Conservation (phyloP, 2,888 invertebrate genomes). For the Acanthosepion lycidas region DNA sequence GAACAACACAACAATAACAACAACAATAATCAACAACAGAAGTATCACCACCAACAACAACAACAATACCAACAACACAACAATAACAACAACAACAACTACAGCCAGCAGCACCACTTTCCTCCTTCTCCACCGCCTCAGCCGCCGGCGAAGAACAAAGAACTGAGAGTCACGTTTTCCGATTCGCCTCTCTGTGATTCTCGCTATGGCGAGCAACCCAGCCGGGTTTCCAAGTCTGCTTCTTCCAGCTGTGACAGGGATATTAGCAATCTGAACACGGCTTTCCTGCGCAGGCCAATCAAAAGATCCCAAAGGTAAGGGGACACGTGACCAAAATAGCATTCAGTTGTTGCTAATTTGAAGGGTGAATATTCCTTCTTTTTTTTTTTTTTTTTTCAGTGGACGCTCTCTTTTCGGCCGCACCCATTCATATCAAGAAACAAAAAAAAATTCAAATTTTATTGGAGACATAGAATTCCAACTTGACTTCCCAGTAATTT, state of each 20-base stretch:
- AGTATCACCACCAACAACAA: background rate
- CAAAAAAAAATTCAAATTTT: background rate
- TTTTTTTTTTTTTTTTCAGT: background rate
- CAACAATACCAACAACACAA: background rate
- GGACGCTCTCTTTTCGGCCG: background rate
- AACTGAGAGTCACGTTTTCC: background rate
- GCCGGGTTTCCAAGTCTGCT: background rate
- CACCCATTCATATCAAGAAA: background rate
- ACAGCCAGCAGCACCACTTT: background rate
- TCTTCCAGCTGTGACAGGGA: background rate
- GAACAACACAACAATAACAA: background rate
- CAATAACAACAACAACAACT: background rate
- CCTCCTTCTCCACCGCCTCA: background rate
- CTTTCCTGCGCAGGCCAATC: constrained; percentile 3
- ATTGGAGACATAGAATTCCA: too few relatives aligned
- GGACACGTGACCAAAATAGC: background rate
- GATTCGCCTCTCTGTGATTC: background rate
- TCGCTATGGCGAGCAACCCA: background rate
- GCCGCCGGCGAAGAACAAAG: background rate
- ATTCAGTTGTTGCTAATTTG: background rate
- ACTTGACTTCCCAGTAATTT: too few relatives aligned
- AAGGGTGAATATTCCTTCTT: background rate
- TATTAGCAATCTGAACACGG: background rate
- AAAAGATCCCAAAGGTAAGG: constrained; percentile 23
- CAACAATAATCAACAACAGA: background rate